phyloP scores from a whole-genome alignment of 2,888 invertebrate genomes.

The Eumacrocentrus americanus region DNA sequence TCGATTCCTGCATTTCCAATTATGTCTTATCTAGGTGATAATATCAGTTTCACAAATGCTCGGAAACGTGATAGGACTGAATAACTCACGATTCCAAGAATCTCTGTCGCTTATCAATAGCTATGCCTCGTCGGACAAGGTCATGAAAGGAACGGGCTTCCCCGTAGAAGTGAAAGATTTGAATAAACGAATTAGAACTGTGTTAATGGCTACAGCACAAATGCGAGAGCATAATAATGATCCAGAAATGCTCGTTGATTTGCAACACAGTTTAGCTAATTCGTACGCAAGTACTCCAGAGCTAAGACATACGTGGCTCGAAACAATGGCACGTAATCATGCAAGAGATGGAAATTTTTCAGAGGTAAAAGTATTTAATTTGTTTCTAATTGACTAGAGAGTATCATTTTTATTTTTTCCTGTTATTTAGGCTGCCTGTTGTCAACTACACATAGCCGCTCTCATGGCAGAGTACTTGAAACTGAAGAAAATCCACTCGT shows the following conservation, averaged over 20 bases:
- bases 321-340: constrained; percentile 90
- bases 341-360: constrained; percentile 82
- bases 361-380: constrained; percentile 69
- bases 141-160: constrained; percentile 91
- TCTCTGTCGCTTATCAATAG: constrained; percentile 91
- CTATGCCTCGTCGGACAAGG: constrained; percentile 91
- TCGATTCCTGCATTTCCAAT: too few relatives aligned
- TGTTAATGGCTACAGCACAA: constrained; percentile 92
- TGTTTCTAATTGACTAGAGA: neutral
- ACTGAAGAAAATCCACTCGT: constrained; percentile 72
- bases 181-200: constrained; percentile 90
- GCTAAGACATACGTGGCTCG: constrained; percentile 93
- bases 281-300: constrained; percentile 95
- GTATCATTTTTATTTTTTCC: constrained; percentile 11
- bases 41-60: constrained; percentile 94
- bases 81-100: constrained; percentile 94
- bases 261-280: constrained; percentile 90
- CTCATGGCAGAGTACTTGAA: constrained; percentile 93
- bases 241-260: constrained; percentile 88
- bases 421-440: constrained; percentile 79
- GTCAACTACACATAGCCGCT: constrained; percentile 93
- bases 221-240: constrained; percentile 90
- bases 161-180: constrained; percentile 91
- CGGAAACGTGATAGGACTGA: constrained; percentile 87
- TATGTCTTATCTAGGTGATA: constrained; percentile 76